Base-by-base conservation (phyloP, 1,140 invertebrate genomes). In the Maconellicoccus hirsutus region DNA sequence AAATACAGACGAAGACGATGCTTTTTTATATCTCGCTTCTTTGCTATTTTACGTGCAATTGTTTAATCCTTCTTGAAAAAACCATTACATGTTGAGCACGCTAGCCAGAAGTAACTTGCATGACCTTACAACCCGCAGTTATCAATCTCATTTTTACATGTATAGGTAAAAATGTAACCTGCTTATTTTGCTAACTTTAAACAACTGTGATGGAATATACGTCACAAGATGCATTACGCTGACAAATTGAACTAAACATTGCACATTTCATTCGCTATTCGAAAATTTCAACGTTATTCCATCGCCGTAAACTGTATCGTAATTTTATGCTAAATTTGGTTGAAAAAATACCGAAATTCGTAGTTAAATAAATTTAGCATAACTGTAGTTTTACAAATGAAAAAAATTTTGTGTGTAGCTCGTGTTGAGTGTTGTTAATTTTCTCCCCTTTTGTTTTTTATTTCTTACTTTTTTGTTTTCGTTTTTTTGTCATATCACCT, bases 21-120 rank as follows among this genome's bases (percentile, higher is more conserved):
- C 52, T 59, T 52, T 52, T 52, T 52, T 52, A 71, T 21, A 14
- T 59, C 25, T 69, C 0, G 12, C 42, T 70, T 21, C n/a, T 71
- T 70, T n/a, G 25, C 26, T 19, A 38, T 10, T 7, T 71, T 72
- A 21, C 19, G 61, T 26, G 21, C 61, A 25, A 26, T 66, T 25
- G 61, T 66, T 66, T 26, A 26, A n/a, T 59, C 16, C 61, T 25
- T 23, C 61, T 19, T 19, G 42, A 52, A 52, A 6, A 52, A 14
- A 8, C 42, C 10, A 16, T 52, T 52, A 52, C 42, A 52, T 52
- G 42, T 52, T 52, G 42, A 52, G 42, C 42, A 52, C 42, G 42
- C 42, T 52, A 52, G 42, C 42, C 42, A 52, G 42, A 52, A 52
- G 42, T 52, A 52, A 52, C 42, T 52, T 52, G 42, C 42, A 52